Evolutionary conservation across 2,797 vertebrate genomes (phyloP).

Genomic region (Setipinna tenuifilis): DNA sequence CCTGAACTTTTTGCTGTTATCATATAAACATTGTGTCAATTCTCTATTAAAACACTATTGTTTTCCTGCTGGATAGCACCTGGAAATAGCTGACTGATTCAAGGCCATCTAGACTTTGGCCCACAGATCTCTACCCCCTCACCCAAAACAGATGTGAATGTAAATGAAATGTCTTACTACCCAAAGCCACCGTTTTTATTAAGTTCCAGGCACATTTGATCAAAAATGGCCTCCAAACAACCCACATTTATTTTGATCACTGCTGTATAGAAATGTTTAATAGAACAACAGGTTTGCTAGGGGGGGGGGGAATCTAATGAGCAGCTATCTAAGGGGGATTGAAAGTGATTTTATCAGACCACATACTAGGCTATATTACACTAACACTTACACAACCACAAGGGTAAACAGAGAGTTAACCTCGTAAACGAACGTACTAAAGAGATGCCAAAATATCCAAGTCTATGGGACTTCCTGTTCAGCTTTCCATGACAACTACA

Average conservation of each 20-base stretch:
- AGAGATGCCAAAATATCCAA: background rate
- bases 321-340: background rate
- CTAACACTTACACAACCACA: background rate
- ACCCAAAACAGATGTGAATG: background rate
- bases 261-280: background rate
- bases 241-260: background rate
- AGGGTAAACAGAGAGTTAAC: background rate
- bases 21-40: background rate
- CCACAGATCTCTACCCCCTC: background rate
- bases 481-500: background rate
- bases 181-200: background rate
- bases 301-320: background rate
- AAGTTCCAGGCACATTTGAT: background rate
- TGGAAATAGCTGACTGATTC: slow-evolving; percentile 19
- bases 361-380: background rate
- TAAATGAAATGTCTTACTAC: background rate
- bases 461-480: background rate
- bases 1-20: background rate
- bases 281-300: background rate
- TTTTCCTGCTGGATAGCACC: background rate
- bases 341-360: background rate
- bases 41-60: background rate
- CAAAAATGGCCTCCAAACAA: background rate
- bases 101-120: background rate
- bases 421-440: background rate